Conservation (phyloP, 2,888 invertebrate species). For the Morinoia aosen region DNA sequence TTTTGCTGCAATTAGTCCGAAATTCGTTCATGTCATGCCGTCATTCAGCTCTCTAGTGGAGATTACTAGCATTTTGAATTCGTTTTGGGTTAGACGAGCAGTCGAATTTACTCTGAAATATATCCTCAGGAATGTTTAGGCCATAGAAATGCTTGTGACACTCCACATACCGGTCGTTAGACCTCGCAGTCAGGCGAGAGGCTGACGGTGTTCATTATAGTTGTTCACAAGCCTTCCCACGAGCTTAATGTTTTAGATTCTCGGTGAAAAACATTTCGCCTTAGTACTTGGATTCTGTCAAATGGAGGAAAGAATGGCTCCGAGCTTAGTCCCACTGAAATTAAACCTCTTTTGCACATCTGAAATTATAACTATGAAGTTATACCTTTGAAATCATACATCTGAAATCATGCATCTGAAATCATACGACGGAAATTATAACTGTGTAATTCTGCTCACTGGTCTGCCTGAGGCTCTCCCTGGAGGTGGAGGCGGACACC, state of each 20-base stretch:
- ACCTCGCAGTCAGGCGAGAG: too few species aligned
- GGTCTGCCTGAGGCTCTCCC: slow-evolving; percentile 45
- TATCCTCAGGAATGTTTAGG: background rate
- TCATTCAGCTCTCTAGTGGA: background rate
- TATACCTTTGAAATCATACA: too few species aligned
- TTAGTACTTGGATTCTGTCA: background rate
- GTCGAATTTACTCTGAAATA: too few species aligned
- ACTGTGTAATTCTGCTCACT: background rate
- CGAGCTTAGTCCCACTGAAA: too few species aligned
- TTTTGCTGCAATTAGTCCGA: background rate
- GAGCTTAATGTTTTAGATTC: too few species aligned
- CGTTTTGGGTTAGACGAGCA: background rate
- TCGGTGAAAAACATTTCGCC: background rate
- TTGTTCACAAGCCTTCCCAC: too few species aligned
- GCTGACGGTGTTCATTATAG: too few species aligned
- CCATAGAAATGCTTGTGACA: background rate
- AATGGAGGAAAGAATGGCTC: background rate
- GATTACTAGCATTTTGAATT: background rate
- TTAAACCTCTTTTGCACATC: too few species aligned
- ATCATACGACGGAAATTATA: too few species aligned
- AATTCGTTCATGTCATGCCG: background rate
- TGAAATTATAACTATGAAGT: too few species aligned
- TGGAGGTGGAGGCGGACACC: slow-evolving; percentile 62
- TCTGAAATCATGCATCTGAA: too few species aligned
- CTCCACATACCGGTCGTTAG: too few species aligned